These are phyloP conservation scores for Cardiocondyla obscurior DNA, from an alignment of 1,140 invertebrate species.

Conservation along the genomic window DNA sequence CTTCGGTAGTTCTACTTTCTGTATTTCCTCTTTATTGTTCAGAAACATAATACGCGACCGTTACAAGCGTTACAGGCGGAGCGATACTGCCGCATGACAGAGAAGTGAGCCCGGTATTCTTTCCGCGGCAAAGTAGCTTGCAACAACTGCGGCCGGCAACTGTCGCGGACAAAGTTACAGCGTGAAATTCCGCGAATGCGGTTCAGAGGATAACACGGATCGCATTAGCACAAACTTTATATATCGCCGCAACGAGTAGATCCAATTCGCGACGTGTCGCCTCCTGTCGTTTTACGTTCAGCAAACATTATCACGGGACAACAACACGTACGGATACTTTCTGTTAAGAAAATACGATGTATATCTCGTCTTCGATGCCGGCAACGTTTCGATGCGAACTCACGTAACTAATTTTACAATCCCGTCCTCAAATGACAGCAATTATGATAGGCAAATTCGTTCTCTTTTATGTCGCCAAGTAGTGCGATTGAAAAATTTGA, in stretches of 20 bases:
- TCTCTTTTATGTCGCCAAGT: neutral
- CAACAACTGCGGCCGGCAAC: slow-evolving; percentile 19
- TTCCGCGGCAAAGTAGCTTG: neutral
- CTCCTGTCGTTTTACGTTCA: neutral
- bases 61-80: slow-evolving; percentile 20
- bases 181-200: neutral
- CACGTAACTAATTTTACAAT: neutral
- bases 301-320: neutral
- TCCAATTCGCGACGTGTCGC: neutral
- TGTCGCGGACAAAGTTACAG: slow-evolving; percentile 21
- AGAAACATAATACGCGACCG: slow-evolving; percentile 23
- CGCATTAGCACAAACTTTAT: slow-evolving; percentile 29
- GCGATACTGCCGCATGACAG: neutral
- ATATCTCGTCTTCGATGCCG: neutral
- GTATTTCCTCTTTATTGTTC: slow-evolving; percentile 40
- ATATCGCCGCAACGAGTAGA: neutral
- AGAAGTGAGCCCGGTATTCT: slow-evolving; percentile 19
- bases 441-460: neutral
- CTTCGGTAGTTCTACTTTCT: slow-evolving; percentile 26
- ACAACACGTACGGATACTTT: neutral
- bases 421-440: neutral
- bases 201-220: neutral
- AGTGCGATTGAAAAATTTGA: neutral
- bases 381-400: neutral
- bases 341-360: neutral